Base-by-base conservation (phyloP, 2,888 invertebrate genomes). In the Drosophila buzzatii region DNA sequence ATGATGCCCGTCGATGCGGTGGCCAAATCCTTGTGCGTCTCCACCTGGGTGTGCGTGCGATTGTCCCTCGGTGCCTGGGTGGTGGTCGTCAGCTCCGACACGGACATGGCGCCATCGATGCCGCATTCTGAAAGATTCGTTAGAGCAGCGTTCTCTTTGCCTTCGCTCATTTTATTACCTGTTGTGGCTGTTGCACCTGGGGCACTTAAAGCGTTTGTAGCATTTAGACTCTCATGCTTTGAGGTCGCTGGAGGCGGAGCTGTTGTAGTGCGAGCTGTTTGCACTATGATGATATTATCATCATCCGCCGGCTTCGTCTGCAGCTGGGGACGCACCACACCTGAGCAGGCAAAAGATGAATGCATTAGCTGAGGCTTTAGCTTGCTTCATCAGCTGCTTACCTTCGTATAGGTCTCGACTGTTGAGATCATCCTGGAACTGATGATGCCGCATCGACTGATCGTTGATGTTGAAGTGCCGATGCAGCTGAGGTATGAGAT, bases 401-500 rank as follows among this genome's bases (percentile, higher is more conserved):
- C 97, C 97, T 93, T 97, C 97, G 87, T 97, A 97, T 91, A 96
- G 96, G 92, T 91, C 92, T 4, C 91, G 78, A 68, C 81, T 91
- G 49, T 90, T 90, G 39, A 85, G 72, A 85, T 97, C 96, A 69
- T 97, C 97, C 85, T 96, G 95, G 89, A 98, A 96, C 92, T 98
- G 98, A 92, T 97, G 97, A 92, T 97, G 97, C 45, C 97, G 94
- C 96, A 97, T 97, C 72, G 96, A 96, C 73, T 97, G 95, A 91
- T 97, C 97, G 76, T 95, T 95, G 12, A 94, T 93, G 76, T 95
- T 95, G 23, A 97, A 97, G 14, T 97, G 97, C 69, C 96, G 94
- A 92, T 98, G 98, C 61, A 98, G 94, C 92, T 98, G 97, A 60
- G 98, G 98, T 91, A 98, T 96, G 59, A 98, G 95, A 81, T 98